A percentile compares a stretch with the other conserved stretches of the same genome.
These are phyloP conservation scores for Syritta pipiens DNA, from an alignment of 2,888 invertebrate genomes.

Conservation along the genomic window DNA sequence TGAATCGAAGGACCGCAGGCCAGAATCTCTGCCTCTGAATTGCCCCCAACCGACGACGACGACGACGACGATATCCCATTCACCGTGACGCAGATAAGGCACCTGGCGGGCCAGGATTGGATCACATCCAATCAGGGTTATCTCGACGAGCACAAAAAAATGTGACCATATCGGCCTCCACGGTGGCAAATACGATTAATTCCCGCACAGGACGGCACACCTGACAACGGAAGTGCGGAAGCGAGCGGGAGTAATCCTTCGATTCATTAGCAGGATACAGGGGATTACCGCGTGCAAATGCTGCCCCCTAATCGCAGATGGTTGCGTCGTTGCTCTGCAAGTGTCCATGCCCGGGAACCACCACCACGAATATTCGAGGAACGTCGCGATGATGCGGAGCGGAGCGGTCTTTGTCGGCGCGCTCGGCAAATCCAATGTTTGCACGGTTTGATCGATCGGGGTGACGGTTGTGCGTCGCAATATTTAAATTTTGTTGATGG, in stretches of 20 bases:
- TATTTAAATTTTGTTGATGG: too few species aligned
- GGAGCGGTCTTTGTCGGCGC: too few species aligned
- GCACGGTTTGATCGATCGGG: too few species aligned
- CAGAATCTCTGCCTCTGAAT: background rate
- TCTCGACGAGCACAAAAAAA: slow-evolving; percentile 13
- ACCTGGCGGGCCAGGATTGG: slow-evolving; percentile 48
- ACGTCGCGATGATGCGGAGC: too few species aligned
- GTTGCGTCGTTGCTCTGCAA: too few species aligned
- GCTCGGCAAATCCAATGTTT: too few species aligned
- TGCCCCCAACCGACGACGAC: background rate
- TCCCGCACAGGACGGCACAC: slow-evolving; percentile 27
- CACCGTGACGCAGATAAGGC: slow-evolving; percentile 29
- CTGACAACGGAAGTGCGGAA: slow-evolving; percentile 64
- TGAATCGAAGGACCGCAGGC: slow-evolving; percentile 3
- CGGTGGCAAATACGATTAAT: slow-evolving; percentile 43
- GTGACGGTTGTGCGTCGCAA: too few species aligned
- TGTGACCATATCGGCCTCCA: slow-evolving; percentile 29
- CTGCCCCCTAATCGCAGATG: too few species aligned
- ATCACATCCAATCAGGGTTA: slow-evolving; percentile 45
- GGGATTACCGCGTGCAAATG: slow-evolving; percentile 37
- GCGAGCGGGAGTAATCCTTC: slow-evolving; percentile 48
- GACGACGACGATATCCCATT: slow-evolving; percentile 18
- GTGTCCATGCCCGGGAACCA: too few species aligned
- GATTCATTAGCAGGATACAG: slow-evolving; percentile 57
- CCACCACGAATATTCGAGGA: too few species aligned